Evolutionary conservation across 2,113 vertebrate genomes (phyloP).

Genomic region (Sminthopsis crassicaudata): DNA sequence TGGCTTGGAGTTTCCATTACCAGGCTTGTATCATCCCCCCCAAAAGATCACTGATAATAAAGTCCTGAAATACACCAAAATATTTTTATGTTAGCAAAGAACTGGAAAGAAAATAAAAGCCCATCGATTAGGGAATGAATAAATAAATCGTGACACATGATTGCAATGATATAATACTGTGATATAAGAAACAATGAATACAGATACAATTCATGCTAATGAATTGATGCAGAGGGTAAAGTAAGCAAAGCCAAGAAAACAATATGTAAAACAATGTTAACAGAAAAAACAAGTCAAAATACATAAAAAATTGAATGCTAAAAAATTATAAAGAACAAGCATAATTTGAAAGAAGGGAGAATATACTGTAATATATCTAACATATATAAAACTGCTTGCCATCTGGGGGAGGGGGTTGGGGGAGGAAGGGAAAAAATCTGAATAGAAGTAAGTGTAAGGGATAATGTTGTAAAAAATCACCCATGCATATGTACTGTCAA

Average conservation of each 20-base stretch:
- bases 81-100: not conserved
- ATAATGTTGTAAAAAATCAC: too few species aligned
- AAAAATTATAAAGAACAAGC: not conserved
- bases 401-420: too few species aligned
- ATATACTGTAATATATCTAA: too few species aligned
- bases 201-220: not conserved
- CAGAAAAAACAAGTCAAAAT: not conserved
- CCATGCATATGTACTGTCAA: too few species aligned
- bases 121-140: not conserved
- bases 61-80: not conserved
- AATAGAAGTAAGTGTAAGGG: too few species aligned
- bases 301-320: not conserved
- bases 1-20: not conserved
- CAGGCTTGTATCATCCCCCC: too few species aligned
- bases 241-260: not conserved
- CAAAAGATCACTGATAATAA: not conserved
- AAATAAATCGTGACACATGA: not conserved
- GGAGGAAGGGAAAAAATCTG: too few species aligned
- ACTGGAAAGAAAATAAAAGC: not conserved
- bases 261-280: not conserved
- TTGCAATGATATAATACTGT: not conserved
- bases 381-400: too few species aligned
- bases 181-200: not conserved
- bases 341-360: not conserved
- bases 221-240: not conserved